Conservation (phyloP, 2,888 invertebrate genomes). For the Diarsia rubi region DNA sequence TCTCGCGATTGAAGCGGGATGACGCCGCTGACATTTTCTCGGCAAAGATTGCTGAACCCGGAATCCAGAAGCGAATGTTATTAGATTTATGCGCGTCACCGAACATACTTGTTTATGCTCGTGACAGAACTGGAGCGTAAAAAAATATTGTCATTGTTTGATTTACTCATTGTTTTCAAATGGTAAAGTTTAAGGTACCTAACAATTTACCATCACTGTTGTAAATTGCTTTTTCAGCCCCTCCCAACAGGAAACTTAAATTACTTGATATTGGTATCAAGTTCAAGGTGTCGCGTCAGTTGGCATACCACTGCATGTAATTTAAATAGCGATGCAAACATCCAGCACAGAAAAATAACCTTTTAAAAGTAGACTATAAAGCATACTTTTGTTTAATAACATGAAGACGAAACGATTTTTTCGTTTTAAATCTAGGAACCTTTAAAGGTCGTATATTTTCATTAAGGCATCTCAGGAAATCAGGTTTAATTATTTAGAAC, state of each 20-base stretch:
- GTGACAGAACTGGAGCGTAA: conserved; percentile 40
- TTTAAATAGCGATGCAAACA: conserved; percentile 62
- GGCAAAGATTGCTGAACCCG: conserved; percentile 84
- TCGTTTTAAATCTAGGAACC: conserved; percentile 80
- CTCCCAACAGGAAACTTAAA: conserved; percentile 62
- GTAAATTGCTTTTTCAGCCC: conserved; percentile 20
- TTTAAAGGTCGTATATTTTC: conserved; percentile 81
- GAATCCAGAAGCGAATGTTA: conserved; percentile 79
- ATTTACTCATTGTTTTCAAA: conserved; percentile 14
- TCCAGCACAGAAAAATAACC: conserved; percentile 55
- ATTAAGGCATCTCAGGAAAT: conserved; percentile 78
- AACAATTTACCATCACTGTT: conserved; percentile 16
- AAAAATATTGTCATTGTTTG: conserved; percentile 36
- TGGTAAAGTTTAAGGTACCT: neutral
- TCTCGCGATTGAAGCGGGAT: conserved; percentile 77
- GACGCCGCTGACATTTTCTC: conserved; percentile 85
- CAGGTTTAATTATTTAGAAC: conserved; percentile 79
- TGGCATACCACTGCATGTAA: conserved; percentile 71
- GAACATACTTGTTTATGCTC: conserved; percentile 66
- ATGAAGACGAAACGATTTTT: conserved; percentile 63
- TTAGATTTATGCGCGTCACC: conserved; percentile 63
- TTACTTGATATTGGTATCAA: conserved; percentile 71
- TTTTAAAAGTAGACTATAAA: conserved; percentile 62
- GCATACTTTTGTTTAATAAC: conserved; percentile 67
- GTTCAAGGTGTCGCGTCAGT: conserved; percentile 73